Percentiles rank a stretch among this genome's conserved stretches.
Evolutionary conservation across 2,888 invertebrate species (phyloP).

Genomic region (Ferrisia virgata): DNA sequence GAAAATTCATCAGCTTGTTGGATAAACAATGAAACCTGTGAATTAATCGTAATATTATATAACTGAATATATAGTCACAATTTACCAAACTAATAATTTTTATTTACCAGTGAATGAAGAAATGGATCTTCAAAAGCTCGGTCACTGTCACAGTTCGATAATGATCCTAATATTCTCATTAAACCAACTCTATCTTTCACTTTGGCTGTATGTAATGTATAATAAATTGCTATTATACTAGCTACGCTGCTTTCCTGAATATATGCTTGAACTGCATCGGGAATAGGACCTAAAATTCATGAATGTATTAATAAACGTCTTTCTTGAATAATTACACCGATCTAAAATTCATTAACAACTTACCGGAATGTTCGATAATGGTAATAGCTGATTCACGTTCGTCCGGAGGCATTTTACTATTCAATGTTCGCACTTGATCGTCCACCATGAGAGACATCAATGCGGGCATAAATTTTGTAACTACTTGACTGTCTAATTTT

Average conservation of each 20-base stretch:
- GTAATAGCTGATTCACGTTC: conserved; percentile 90
- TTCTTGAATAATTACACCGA: neutral
- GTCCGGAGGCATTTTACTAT: conserved; percentile 84
- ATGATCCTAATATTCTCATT: conserved; percentile 80
- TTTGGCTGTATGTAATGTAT: conserved; percentile 83
- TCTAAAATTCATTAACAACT: neutral
- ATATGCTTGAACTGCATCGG: conserved; percentile 89
- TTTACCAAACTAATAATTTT: neutral
- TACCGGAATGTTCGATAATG: conserved; percentile 80
- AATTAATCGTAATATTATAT: conserved; percentile 35
- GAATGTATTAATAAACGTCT: neutral
- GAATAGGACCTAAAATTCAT: conserved; percentile 66
- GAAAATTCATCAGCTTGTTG: conserved; percentile 89
- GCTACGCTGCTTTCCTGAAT: conserved; percentile 88
- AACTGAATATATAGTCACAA: neutral
- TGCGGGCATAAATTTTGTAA: conserved; percentile 91
- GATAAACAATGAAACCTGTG: conserved; percentile 70
- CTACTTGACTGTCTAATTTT: conserved; percentile 86
- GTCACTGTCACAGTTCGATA: conserved; percentile 87
- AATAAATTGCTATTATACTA: conserved; percentile 91
- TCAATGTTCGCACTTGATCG: conserved; percentile 62
- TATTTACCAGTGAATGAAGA: conserved; percentile 76
- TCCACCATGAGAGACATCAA: conserved; percentile 87
- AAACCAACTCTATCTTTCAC: conserved; percentile 76
- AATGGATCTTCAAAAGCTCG: conserved; percentile 93